Percentiles rank a stretch among this genome's conserved stretches.
These are phyloP conservation scores for Anolis carolinensis DNA, from an alignment of 2,113 vertebrate species.

Conservation along the genomic window DNA sequence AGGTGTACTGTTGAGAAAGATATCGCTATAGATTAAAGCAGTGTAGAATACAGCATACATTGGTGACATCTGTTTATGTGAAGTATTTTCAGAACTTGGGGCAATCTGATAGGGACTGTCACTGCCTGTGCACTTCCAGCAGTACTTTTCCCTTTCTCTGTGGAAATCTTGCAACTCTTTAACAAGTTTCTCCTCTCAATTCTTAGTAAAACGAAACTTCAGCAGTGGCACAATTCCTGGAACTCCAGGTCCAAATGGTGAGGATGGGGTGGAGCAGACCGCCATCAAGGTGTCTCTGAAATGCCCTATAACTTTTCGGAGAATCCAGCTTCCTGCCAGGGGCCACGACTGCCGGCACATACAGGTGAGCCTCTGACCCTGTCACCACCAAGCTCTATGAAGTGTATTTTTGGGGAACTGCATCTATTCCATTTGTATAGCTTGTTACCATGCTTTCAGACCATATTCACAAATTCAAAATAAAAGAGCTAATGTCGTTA, in stretches of 20 bases:
- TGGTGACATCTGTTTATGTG: not conserved
- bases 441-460: not conserved
- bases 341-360: slow-evolving; percentile 95
- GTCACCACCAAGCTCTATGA: no score
- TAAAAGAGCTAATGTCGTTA: not conserved
- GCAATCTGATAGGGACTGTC: no score
- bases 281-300: slow-evolving; percentile 97
- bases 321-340: slow-evolving; percentile 93
- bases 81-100: not conserved
- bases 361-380: slow-evolving; percentile 77
- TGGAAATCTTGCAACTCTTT: not conserved
- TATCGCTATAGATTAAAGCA: not conserved
- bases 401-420: not conserved
- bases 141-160: not conserved
- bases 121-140: not conserved
- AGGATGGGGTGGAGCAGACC: slow-evolving; percentile 94
- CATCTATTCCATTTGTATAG: not conserved
- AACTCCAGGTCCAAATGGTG: slow-evolving; percentile 90
- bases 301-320: slow-evolving; percentile 95
- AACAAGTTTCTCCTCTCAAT: not conserved
- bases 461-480: not conserved
- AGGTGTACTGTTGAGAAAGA: not conserved
- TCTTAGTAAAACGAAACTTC: slow-evolving; percentile 91
- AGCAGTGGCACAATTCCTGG: slow-evolving; percentile 92
- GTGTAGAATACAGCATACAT: not conserved